These are phyloP conservation scores for Halichoerus grypus DNA, from an alignment of 2,113 vertebrate species.

Conservation along the genomic window DNA sequence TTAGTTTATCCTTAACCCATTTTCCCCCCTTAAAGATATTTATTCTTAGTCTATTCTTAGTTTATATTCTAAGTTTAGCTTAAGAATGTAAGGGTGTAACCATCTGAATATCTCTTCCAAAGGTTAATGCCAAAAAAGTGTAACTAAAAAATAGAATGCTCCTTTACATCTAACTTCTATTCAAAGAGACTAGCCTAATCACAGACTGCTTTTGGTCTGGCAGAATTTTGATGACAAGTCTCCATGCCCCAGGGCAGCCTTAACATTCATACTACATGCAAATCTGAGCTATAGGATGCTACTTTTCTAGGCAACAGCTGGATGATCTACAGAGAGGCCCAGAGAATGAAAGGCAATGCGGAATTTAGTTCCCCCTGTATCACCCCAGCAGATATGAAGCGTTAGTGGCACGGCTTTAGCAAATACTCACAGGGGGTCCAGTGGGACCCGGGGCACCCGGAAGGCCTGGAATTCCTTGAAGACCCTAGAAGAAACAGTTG, in stretches of 20 bases:
- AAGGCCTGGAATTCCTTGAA: slow-evolving; percentile 92
- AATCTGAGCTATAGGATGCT: not conserved
- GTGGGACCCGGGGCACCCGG: slow-evolving; percentile 91
- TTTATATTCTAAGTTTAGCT: slow-evolving; percentile 24
- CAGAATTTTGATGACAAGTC: not conserved
- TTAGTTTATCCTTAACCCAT: not conserved
- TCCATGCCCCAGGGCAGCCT: not conserved
- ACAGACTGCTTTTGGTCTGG: not conserved
- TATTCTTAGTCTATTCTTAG: no score
- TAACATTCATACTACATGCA: not conserved
- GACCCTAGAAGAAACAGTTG: slow-evolving; percentile 88
- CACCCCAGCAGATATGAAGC: not conserved
- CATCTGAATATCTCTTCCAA: slow-evolving; percentile 25
- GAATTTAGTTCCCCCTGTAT: not conserved
- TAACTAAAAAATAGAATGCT: slow-evolving; percentile 1
- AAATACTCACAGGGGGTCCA: slow-evolving; percentile 91
- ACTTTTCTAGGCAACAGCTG: not conserved
- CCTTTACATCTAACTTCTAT: not conserved
- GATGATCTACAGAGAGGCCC: not conserved
- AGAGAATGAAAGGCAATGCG: not conserved
- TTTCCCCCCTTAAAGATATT: not conserved
- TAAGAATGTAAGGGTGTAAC: not conserved
- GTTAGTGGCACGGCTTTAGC: not conserved
- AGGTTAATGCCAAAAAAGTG: slow-evolving; percentile 31
- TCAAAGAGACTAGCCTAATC: not conserved